These are phyloP conservation scores for Epinephelus malabaricus DNA, from an alignment of 2,797 vertebrate genomes.

Conservation along the genomic window DNA sequence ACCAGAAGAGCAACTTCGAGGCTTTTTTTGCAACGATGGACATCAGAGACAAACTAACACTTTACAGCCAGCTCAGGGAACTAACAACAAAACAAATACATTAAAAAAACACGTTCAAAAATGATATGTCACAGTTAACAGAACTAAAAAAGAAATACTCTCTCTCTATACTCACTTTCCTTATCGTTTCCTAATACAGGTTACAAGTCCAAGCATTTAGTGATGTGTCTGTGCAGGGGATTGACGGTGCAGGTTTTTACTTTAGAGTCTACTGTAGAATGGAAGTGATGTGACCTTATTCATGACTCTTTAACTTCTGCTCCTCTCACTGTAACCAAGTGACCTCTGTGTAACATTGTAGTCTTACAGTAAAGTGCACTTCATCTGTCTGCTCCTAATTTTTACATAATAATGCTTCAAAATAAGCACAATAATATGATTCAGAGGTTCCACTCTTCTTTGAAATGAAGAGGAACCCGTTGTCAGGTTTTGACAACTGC, in stretches of 20 bases:
- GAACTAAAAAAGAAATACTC: constrained; percentile 17
- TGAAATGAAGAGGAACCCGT: constrained; percentile 58
- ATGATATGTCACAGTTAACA: constrained; percentile 48
- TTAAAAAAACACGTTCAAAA: constrained; percentile 33
- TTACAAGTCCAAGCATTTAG: constrained; percentile 20
- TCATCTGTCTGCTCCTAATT: constrained; percentile 69
- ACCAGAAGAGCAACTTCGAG: constrained; percentile 32
- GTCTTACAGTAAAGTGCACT: constrained; percentile 88
- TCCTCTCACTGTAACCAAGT: constrained; percentile 37
- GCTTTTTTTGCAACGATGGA: constrained; percentile 33
- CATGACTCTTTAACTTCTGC: constrained; percentile 29
- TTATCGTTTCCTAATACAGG: constrained; percentile 9
- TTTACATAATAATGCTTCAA: constrained; percentile 78
- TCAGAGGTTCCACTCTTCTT: constrained; percentile 59
- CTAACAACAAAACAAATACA: constrained; percentile 35
- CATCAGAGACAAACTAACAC: constrained; percentile 24
- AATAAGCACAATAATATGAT: constrained; percentile 77
- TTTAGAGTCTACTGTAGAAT: constrained; percentile 29
- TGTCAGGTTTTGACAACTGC: constrained; percentile 40
- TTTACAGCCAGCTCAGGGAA: constrained; percentile 20
- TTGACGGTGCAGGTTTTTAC: constrained; percentile 38
- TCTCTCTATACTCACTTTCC: not conserved
- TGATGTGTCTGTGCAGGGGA: constrained; percentile 63
- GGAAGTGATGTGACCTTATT: constrained; percentile 36
- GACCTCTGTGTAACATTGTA: constrained; percentile 58